A percentile compares a stretch with the other conserved stretches of the same genome.
These are phyloP conservation scores for Pseudopleuronectes americanus DNA, from an alignment of 2,797 vertebrate genomes.

Conservation along the genomic window DNA sequence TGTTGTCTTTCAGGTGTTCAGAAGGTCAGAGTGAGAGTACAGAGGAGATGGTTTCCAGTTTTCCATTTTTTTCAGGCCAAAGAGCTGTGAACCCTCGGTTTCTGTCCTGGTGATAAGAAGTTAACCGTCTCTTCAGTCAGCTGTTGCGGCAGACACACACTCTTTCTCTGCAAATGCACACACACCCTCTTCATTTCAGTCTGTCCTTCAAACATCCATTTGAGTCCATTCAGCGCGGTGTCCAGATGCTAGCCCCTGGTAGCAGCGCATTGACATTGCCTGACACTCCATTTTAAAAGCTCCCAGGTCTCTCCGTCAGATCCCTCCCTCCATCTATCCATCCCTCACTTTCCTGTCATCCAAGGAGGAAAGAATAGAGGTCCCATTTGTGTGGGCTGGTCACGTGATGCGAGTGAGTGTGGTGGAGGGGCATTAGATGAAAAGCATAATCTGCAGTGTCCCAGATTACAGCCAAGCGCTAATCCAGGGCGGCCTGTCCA, in stretches of 20 bases:
- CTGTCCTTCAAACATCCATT: conserved; percentile 43
- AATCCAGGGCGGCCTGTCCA: conserved; percentile 77
- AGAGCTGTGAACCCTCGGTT: conserved; percentile 20
- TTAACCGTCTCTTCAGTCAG: conserved; percentile 67
- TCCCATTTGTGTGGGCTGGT: conserved; percentile 68
- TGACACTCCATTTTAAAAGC: conserved; percentile 48
- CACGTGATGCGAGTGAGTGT: conserved; percentile 59
- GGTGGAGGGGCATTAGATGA: conserved; percentile 55
- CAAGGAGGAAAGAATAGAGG: conserved; percentile 55
- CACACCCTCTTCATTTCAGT: conserved; percentile 44
- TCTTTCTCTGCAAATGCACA: conserved; percentile 4
- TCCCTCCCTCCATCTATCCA: conserved; percentile 48
- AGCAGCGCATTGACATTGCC: conserved; percentile 20
- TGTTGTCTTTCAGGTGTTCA: conserved; percentile 38
- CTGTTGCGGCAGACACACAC: conserved; percentile 37
- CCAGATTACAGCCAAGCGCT: conserved; percentile 81
- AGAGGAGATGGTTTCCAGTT: conserved; percentile 1
- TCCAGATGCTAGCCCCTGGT: conserved; percentile 24
- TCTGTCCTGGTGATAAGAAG: conserved; percentile 73
- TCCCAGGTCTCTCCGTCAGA: conserved; percentile 37
- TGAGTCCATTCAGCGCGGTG: conserved; percentile 15
- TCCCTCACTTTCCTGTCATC: conserved; percentile 55
- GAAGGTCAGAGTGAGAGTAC: conserved; percentile 20
- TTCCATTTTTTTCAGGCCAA: conserved; percentile 25
- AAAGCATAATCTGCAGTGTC: conserved; percentile 84